A percentile compares a stretch with the other conserved stretches of the same genome.
Conservation (phyloP, 2,888 invertebrate genomes). For the Selenia dentaria region DNA sequence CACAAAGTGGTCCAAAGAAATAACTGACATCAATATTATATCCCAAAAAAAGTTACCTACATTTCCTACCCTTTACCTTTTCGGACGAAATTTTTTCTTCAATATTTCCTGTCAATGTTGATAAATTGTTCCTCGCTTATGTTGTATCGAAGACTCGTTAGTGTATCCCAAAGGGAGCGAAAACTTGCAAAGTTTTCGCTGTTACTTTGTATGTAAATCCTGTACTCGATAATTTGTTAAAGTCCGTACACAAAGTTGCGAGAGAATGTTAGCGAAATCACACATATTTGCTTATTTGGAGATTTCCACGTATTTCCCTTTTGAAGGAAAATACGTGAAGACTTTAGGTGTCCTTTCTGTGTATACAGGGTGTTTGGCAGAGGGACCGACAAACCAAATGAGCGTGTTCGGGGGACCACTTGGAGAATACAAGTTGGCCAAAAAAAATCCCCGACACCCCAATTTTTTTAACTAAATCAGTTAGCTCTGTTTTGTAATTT, state of each 20-base stretch:
- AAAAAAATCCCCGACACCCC: too few relatives aligned
- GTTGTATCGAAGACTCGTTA: constrained; percentile 47
- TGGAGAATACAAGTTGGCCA: too few relatives aligned
- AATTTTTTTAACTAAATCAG: too few relatives aligned
- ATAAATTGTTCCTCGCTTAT: constrained; percentile 45
- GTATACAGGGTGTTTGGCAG: too few relatives aligned
- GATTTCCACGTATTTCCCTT: too few relatives aligned
- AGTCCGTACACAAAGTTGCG: constrained; percentile 18
- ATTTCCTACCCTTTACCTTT: constrained; percentile 16
- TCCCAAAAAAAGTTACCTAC: constrained; percentile 18
- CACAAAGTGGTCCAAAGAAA: constrained; percentile 1
- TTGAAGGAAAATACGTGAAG: too few relatives aligned
- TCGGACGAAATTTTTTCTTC: constrained; percentile 9
- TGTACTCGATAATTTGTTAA: constrained; percentile 23
- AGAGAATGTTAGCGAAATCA: constrained; percentile 9
- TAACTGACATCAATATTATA: constrained; percentile 18
- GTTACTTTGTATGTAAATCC: constrained; percentile 25
- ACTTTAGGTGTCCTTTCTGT: too few relatives aligned
- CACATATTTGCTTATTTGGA: too few relatives aligned
- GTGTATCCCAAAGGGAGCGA: constrained; percentile 19
- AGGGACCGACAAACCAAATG: too few relatives aligned
- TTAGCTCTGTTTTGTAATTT: too few relatives aligned
- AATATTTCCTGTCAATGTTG: constrained; percentile 36
- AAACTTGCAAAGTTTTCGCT: constrained; percentile 32
- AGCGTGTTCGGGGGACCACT: too few relatives aligned